Percentiles rank a stretch among this genome's conserved stretches.
Conservation (phyloP, 2,888 invertebrate genomes). For the Steinernema hermaphroditum region DNA sequence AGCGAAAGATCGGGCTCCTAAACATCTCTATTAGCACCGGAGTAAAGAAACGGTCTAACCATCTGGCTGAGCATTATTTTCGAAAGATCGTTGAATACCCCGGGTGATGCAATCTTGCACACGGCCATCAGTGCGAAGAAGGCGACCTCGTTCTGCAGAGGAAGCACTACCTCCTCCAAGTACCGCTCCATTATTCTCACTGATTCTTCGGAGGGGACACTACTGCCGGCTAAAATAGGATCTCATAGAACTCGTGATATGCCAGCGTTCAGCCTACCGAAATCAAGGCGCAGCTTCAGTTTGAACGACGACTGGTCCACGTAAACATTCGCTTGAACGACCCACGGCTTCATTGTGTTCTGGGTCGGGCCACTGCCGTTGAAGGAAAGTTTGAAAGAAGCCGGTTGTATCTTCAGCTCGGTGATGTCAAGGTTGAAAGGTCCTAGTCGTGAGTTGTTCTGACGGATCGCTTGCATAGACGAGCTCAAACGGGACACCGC, state of each 20-base stretch:
- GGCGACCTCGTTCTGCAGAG: slow-evolving; percentile 43
- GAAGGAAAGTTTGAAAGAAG: neutral
- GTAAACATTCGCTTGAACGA: neutral
- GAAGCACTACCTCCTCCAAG: slow-evolving; percentile 39
- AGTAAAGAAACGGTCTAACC: slow-evolving; percentile 39
- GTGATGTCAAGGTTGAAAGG: neutral
- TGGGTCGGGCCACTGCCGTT: neutral
- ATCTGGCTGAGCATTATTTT: slow-evolving; percentile 52
- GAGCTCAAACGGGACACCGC: neutral
- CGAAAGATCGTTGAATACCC: slow-evolving; percentile 47
- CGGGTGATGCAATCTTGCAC: slow-evolving; percentile 43
- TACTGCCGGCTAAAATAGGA: slow-evolving; percentile 25
- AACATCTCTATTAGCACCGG: neutral
- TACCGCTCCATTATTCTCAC: slow-evolving; percentile 40
- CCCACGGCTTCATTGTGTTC: slow-evolving; percentile 2
- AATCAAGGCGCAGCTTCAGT: slow-evolving; percentile 18
- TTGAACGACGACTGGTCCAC: neutral
- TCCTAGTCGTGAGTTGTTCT: neutral
- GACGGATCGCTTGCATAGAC: neutral
- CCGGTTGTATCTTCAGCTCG: neutral
- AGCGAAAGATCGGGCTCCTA: neutral
- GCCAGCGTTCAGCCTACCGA: neutral
- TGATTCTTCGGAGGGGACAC: slow-evolving; percentile 33
- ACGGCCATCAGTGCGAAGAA: slow-evolving; percentile 43
- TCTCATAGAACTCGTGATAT: too few species aligned